A percentile compares a stretch with the other conserved stretches of the same genome.
phyloP scores from a whole-genome alignment of 2,888 invertebrate genomes.

The Phyto melanocephala region DNA sequence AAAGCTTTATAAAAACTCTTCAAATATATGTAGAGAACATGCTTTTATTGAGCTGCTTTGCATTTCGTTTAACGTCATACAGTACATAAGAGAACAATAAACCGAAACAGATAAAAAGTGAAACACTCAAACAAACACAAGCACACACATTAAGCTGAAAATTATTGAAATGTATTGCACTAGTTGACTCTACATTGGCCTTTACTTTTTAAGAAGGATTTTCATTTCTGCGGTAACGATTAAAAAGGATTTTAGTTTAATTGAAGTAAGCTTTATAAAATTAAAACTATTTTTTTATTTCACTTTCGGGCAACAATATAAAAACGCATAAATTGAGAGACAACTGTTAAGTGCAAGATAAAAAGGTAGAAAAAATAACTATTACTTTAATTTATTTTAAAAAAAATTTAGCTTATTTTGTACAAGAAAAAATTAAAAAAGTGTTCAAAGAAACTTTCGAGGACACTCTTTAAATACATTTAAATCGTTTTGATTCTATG shows the following conservation, averaged over 20 bases:
- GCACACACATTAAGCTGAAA: slow-evolving; percentile 15
- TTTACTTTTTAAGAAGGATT: slow-evolving; percentile 10
- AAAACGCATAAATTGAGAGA: neutral
- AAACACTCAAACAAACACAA: neutral
- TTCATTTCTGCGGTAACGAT: slow-evolving; percentile 40
- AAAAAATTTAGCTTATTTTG: too few species aligned
- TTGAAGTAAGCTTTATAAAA: slow-evolving; percentile 31
- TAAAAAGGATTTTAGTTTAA: slow-evolving; percentile 49
- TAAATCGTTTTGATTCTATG: too few species aligned
- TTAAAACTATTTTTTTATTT: neutral
- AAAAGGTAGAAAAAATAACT: neutral
- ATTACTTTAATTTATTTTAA: too few species aligned
- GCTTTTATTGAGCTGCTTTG: too few species aligned
- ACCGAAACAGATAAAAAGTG: neutral
- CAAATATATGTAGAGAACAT: too few species aligned
- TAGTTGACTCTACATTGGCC: neutral
- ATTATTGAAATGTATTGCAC: slow-evolving; percentile 30
- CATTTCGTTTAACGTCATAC: neutral
- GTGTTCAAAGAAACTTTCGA: too few species aligned
- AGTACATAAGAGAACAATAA: neutral
- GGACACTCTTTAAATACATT: too few species aligned
- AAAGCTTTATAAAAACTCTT: too few species aligned
- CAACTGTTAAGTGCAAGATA: slow-evolving; percentile 6
- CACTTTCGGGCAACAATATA: neutral
- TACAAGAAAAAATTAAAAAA: too few species aligned